Conservation (phyloP, 2,113 vertebrate genomes). For the Embiotoca jacksoni region DNA sequence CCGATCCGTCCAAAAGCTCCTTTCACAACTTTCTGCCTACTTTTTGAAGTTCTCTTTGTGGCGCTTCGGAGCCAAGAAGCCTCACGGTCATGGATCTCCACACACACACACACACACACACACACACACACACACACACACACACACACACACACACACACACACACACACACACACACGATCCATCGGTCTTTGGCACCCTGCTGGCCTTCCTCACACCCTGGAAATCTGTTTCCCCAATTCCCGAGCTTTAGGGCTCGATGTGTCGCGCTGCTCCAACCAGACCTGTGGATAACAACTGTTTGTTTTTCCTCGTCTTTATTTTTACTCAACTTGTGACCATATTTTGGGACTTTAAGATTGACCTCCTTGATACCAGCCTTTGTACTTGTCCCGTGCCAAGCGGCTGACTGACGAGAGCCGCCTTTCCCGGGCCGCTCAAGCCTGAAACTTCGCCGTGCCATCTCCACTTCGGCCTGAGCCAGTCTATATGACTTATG, state of each 20-base stretch:
- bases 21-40: slow-evolving; percentile 62
- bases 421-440: slow-evolving; percentile 76
- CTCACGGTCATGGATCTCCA: slow-evolving; percentile 67
- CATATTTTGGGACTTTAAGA: slow-evolving; percentile 78
- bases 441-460: slow-evolving; percentile 75
- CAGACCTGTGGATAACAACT: slow-evolving; percentile 60
- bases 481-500: slow-evolving; percentile 88
- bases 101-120: neutral
- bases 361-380: slow-evolving; percentile 82
- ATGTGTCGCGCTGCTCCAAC: slow-evolving; percentile 58
- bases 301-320: slow-evolving; percentile 30
- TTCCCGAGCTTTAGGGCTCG: slow-evolving; percentile 75
- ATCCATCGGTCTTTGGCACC: slow-evolving; percentile 78
- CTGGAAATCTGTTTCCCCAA: slow-evolving; percentile 79
- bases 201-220: slow-evolving; percentile 54
- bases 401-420: slow-evolving; percentile 78
- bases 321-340: slow-evolving; percentile 69
- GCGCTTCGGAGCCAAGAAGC: slow-evolving; percentile 57
- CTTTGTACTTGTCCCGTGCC: slow-evolving; percentile 78
- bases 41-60: slow-evolving; percentile 61
- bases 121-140: no score
- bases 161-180: neutral
- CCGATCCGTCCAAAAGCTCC: slow-evolving; percentile 40
- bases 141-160: no score
- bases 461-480: slow-evolving; percentile 76